Evolutionary conservation across 2,113 vertebrate species (phyloP).

Genomic region (Neodon shergylaensis): DNA sequence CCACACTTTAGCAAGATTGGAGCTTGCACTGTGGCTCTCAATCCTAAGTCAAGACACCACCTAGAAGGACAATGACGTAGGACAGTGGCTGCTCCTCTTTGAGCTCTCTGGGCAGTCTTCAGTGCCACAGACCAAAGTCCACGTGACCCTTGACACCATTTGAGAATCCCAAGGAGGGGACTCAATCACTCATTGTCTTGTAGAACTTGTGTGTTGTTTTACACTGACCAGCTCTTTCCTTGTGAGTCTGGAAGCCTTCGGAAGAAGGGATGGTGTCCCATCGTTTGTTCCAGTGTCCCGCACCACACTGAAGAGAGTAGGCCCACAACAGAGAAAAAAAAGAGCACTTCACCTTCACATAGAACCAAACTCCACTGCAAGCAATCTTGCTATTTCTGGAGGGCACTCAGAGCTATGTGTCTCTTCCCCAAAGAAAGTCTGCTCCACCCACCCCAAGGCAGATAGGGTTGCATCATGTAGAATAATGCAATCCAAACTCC

Average conservation of each 20-base stretch:
- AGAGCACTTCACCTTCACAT: neutral
- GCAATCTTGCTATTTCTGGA: neutral
- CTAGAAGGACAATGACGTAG: fast-evolving
- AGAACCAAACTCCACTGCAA: neutral
- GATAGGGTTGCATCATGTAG: neutral
- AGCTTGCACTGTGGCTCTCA: fast-evolving
- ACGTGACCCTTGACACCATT: neutral
- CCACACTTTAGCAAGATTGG: neutral
- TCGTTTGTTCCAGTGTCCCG: neutral
- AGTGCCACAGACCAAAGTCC: neutral
- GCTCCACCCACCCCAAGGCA: neutral
- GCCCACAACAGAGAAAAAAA: neutral
- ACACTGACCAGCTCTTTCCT: no score
- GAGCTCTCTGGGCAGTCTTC: neutral
- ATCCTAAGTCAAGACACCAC: neutral
- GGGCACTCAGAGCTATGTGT: neutral
- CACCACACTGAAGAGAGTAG: neutral
- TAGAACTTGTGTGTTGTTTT: neutral
- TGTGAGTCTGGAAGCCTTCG: neutral
- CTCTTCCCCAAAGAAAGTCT: neutral
- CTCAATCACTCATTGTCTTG: no score
- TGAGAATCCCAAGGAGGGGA: no score
- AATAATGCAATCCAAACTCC: neutral
- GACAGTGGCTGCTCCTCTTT: no score
- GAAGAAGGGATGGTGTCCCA: neutral